Conservation (phyloP, 2,113 vertebrate genomes). For the Sceloporus undulatus region DNA sequence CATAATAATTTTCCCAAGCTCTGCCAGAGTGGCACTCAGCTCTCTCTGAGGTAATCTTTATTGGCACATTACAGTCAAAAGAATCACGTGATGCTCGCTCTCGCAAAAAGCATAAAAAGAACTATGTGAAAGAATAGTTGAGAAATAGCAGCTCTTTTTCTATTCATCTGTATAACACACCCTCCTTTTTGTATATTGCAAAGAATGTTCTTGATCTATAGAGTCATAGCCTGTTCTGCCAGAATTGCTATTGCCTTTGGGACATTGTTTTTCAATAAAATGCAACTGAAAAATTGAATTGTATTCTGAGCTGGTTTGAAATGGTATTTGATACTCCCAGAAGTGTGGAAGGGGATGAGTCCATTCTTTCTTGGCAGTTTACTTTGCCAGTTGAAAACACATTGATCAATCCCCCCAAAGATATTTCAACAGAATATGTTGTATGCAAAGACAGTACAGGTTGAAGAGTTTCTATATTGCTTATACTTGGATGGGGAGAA, state of each 20-base stretch:
- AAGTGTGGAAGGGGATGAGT: too few relatives aligned
- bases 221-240: not conserved
- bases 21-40: not conserved
- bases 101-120: not conserved
- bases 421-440: not conserved
- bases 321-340: not conserved
- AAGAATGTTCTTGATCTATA: not conserved
- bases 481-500: not conserved
- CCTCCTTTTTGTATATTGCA: not conserved
- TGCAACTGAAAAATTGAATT: not conserved
- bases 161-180: too few relatives aligned
- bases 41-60: not conserved
- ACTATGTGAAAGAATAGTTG: not conserved
- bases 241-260: not conserved
- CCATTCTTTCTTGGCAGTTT: not conserved
- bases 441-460: not conserved
- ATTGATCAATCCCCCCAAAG: not conserved
- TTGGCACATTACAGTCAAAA: not conserved
- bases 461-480: not conserved
- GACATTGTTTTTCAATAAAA: not conserved
- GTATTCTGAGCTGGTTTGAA: not conserved
- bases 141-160: not conserved
- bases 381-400: not conserved
- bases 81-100: not conserved
- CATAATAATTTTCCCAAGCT: too few relatives aligned